phyloP scores from a whole-genome alignment of 2,888 invertebrate genomes.

The Myathropa florea region DNA sequence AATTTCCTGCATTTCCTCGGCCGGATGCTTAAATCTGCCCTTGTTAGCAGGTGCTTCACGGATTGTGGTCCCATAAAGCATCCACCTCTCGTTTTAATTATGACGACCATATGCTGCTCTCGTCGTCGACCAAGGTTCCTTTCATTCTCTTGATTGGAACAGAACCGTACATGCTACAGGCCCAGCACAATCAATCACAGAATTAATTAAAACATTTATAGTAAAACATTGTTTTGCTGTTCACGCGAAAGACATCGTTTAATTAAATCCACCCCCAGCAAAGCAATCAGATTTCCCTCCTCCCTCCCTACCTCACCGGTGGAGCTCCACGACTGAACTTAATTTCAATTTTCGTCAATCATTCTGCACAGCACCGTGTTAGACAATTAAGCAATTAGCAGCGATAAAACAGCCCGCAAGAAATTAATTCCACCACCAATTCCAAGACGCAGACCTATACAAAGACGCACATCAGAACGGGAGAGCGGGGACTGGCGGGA shows the following conservation, averaged over 20 bases:
- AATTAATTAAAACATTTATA: slow-evolving; percentile 37
- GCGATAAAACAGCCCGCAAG: slow-evolving; percentile 35
- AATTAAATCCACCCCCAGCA: slow-evolving; percentile 40
- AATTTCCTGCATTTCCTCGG: slow-evolving; percentile 7
- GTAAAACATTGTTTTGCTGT: slow-evolving; percentile 6
- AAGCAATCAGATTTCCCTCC: neutral
- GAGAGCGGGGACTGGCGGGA: too few species aligned
- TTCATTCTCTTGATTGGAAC: neutral
- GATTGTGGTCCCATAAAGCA: neutral
- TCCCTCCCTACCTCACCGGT: neutral
- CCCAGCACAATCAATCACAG: slow-evolving; percentile 45
- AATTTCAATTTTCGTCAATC: slow-evolving; percentile 60
- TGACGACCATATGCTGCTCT: neutral
- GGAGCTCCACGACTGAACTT: slow-evolving; percentile 22
- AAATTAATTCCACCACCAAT: slow-evolving; percentile 41
- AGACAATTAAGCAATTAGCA: slow-evolving; percentile 66
- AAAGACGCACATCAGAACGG: neutral
- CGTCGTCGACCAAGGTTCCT: neutral
- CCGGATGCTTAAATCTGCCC: slow-evolving; percentile 6
- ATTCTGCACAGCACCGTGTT: slow-evolving; percentile 48
- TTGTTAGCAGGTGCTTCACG: slow-evolving; percentile 9
- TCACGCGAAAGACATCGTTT: slow-evolving; percentile 24
- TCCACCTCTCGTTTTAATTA: slow-evolving; percentile 23
- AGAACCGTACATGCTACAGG: neutral
- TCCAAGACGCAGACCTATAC: slow-evolving; percentile 13